Evolutionary conservation across 2,888 invertebrate genomes (phyloP).

Genomic region (Spilosoma lubricipeda): DNA sequence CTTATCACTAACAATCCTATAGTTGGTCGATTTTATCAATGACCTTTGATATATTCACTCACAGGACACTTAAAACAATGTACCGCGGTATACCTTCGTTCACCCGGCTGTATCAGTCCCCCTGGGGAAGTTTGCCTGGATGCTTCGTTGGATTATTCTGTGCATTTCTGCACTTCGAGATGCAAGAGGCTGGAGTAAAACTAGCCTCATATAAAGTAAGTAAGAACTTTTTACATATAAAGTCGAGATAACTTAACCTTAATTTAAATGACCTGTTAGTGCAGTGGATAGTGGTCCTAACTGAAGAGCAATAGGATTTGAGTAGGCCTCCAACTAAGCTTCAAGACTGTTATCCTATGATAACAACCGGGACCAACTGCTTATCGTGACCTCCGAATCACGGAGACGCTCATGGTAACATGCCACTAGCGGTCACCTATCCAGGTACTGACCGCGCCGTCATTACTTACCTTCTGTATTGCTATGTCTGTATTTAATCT

Average conservation of each 20-base stretch:
- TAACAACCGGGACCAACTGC: too few relatives aligned
- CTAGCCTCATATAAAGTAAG: constrained; percentile 44
- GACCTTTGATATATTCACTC: not conserved
- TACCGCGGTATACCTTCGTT: constrained; percentile 58
- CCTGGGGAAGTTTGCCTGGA: constrained; percentile 64
- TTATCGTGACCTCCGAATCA: too few relatives aligned
- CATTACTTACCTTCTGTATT: too few relatives aligned
- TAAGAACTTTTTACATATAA: not conserved
- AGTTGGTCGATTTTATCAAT: not conserved
- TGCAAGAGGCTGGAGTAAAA: constrained; percentile 53
- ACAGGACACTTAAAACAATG: constrained; percentile 54
- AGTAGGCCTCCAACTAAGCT: too few relatives aligned
- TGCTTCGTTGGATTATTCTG: constrained; percentile 56
- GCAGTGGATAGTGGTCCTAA: not conserved
- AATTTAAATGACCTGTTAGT: not conserved
- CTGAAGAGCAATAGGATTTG: too few relatives aligned
- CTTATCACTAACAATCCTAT: too few relatives aligned
- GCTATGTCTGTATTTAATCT: too few relatives aligned
- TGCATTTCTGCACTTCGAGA: constrained; percentile 54
- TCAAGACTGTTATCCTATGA: too few relatives aligned
- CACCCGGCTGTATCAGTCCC: constrained; percentile 56
- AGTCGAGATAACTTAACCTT: too few relatives aligned
- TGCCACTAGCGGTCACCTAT: too few relatives aligned
- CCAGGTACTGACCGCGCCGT: too few relatives aligned
- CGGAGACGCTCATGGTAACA: too few relatives aligned